Evolutionary conservation across 2,888 invertebrate species (phyloP).

Genomic region (Priocnemis perturbator): DNA sequence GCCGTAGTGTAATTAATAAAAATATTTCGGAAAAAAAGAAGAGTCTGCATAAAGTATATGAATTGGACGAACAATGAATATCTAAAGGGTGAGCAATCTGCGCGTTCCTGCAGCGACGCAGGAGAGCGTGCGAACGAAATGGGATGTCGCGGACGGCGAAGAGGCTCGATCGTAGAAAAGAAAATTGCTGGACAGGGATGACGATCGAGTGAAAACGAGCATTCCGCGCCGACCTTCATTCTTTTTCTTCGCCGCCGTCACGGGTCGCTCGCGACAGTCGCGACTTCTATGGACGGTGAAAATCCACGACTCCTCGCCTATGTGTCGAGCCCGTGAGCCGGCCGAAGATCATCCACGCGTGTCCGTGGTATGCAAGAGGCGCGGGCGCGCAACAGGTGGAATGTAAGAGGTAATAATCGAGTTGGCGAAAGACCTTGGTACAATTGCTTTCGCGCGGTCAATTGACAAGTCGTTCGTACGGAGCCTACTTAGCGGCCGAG

Average conservation of each 20-base stretch:
- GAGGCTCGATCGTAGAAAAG: slow-evolving; percentile 66
- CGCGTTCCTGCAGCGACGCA: no score
- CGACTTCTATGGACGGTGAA: no score
- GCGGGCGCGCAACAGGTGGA: slow-evolving; percentile 1
- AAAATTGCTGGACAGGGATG: not conserved
- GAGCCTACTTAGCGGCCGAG: not conserved
- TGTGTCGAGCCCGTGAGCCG: no score
- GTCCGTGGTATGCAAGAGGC: slow-evolving; percentile 8
- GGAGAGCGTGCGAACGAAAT: slow-evolving; percentile 65
- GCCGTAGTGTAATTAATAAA: no score
- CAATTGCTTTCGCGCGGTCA: slow-evolving; percentile 21
- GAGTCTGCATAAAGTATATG: no score
- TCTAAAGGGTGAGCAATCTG: no score
- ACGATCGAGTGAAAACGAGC: slow-evolving; percentile 9
- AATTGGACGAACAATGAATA: no score
- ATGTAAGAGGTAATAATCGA: slow-evolving; percentile 11
- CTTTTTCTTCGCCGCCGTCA: not conserved
- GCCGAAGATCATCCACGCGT: slow-evolving; percentile 21
- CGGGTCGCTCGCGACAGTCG: not conserved
- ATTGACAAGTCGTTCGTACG: not conserved
- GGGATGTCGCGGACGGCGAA: slow-evolving; percentile 94
- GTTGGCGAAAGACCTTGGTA: slow-evolving; percentile 36
- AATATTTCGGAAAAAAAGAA: no score
- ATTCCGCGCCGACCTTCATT: not conserved
- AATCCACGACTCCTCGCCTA: no score